Base-by-base conservation (phyloP, 2,797 vertebrate genomes). In the Falco biarmicus region DNA sequence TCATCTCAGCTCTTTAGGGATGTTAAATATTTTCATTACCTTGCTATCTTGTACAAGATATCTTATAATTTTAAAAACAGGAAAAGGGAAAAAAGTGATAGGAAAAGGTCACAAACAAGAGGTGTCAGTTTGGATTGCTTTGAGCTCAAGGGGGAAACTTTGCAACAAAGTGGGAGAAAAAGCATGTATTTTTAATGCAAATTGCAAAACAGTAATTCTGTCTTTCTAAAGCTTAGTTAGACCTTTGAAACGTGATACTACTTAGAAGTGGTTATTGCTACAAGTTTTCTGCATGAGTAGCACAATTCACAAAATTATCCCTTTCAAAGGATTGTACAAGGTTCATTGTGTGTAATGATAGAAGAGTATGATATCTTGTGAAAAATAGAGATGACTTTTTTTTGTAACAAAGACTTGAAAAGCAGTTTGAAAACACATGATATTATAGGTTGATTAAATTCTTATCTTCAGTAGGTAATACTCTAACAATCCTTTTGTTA, bases 281-380 rank as follows among this genome's bases (percentile, higher is more conserved):
- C 32, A 74, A 16, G 50, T 93, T 95, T 94, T 86, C 85, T 66
- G 29, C 47, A 61, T 84, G 73, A 50, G 21, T 90, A 77, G n/a
- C 63, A 15, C 83, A 93, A 63, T 89, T 87, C 68, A 54, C 56
- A 43, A 92, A 93, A 94, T 94, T 77, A 87, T 84, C 56, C 59
- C 56, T 94, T 95, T 93, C 68, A 76, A 48, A 90, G 56, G 28
- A 74, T 90, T 74, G 17, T 71, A 54, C 37, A 45, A 84, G 24
- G 15, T 95, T 95, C 63, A 56, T 93, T 90, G 39, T 83, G 22
- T 71, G 8, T 71, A 90, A 76, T 74, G 63, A 80, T 53, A 75
- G 63, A 83, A 91, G 80, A 92, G 50, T 56, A 29, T 85, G n/a
- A n/a, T 84, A 65, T 10, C 53, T 83, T 80, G 37, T 10, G 26